A percentile compares a stretch with the other conserved stretches of the same genome.
Evolutionary conservation across 1,140 invertebrate genomes (phyloP).

Genomic region (Drosophila elegans): DNA sequence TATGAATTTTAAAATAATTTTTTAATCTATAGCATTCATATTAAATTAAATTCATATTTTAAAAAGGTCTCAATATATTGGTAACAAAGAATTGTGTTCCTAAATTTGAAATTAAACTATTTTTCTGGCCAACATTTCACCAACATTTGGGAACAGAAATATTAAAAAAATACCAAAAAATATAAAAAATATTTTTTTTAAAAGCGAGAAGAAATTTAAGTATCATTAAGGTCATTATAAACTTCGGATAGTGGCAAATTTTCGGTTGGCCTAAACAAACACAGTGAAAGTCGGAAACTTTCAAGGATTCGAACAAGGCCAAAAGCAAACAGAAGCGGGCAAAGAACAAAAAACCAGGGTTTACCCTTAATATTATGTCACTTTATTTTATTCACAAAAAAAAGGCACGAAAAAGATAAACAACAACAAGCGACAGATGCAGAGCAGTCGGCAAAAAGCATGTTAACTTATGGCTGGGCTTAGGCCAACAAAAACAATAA

Average conservation of each 20-base stretch:
- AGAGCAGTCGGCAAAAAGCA: constrained; percentile 30
- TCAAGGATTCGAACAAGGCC: constrained; percentile 36
- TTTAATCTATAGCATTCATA: too few species aligned
- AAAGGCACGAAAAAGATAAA: constrained; percentile 37
- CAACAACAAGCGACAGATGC: constrained; percentile 50
- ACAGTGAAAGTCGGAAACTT: constrained; percentile 29
- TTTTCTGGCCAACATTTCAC: too few species aligned
- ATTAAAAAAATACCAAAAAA: neutral
- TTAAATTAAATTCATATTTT: too few species aligned
- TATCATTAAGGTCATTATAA: neutral
- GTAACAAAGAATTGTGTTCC: too few species aligned
- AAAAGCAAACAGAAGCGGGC: constrained; percentile 30
- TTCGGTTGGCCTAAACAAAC: constrained; percentile 15
- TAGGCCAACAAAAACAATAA: constrained; percentile 48
- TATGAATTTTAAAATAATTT: too few species aligned
- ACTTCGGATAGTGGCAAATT: neutral
- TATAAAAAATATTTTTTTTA: neutral
- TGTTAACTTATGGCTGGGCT: constrained; percentile 48
- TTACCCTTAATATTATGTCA: constrained; percentile 53
- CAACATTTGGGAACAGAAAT: too few species aligned
- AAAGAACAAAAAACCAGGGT: constrained; percentile 25
- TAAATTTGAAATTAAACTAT: too few species aligned
- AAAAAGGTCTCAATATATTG: too few species aligned
- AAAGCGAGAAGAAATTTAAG: neutral
- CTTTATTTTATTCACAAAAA: constrained; percentile 40